phyloP scores from a whole-genome alignment of 64 coral and sea anemone genomes.

The Dendrophyllia cribrosa region DNA sequence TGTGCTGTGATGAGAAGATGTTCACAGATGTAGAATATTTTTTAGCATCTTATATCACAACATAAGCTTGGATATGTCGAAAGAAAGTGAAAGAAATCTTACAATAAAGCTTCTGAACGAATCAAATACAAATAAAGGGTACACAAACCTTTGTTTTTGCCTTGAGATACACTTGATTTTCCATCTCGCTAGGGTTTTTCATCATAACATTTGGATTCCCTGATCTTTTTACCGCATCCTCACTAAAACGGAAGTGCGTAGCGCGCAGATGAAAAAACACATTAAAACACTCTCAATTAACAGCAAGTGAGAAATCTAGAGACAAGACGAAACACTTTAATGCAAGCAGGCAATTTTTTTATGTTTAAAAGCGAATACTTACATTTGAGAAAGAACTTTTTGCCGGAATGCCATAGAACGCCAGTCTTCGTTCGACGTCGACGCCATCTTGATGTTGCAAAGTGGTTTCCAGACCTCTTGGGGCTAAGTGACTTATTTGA shows the following conservation, averaged over 20 bases:
- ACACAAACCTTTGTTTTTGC: conserved; percentile 54
- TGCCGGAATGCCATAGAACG: conserved; percentile 1
- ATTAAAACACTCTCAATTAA: not conserved
- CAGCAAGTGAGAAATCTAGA: not conserved
- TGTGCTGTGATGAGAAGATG: too few species aligned
- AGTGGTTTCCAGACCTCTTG: not conserved
- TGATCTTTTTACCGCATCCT: conserved; percentile 52
- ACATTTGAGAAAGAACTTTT: conserved; percentile 20
- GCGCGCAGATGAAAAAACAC: not conserved
- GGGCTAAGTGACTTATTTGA: not conserved
- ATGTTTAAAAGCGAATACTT: not conserved
- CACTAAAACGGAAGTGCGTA: conserved; percentile 40
- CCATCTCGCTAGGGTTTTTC: conserved; percentile 56
- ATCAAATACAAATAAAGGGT: not conserved
- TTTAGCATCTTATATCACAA: too few species aligned
- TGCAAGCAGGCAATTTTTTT: not conserved
- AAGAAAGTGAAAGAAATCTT: too few species aligned
- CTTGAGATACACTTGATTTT: conserved; percentile 59
- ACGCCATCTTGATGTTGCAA: not conserved
- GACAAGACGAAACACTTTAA: not conserved
- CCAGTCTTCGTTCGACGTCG: not conserved
- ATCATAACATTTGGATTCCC: conserved; percentile 69
- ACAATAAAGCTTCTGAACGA: not conserved
- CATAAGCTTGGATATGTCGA: too few species aligned
- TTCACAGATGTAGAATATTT: too few species aligned